Base-by-base conservation (phyloP, 1,140 invertebrate species). In the Formica selysi region DNA sequence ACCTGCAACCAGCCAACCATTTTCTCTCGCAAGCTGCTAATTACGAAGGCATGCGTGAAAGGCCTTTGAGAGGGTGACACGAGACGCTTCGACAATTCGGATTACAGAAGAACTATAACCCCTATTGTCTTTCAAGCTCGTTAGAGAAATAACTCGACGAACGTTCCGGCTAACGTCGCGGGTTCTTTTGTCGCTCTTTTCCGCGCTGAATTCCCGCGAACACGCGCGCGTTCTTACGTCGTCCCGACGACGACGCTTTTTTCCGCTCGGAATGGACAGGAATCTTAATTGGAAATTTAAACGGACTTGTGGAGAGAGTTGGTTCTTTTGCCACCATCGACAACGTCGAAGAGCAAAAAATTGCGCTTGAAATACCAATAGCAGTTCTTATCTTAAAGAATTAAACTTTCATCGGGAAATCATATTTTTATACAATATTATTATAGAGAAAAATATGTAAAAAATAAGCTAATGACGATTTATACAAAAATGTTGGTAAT, bases 261-360 rank as follows among this genome's bases (percentile, higher is more conserved):
- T 80, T 80, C 16, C 22, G n/a, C 4, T 10, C 48, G 48, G 51
- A 59, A 57, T 51, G 22, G 38, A 0, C 38, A 84, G 70, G 80
- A 84, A 84, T 84, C 68, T 84, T 84, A 80, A 80, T 80, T 80
- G 78, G 64, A 80, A 80, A 80, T 80, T 80, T 80, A 80, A 80
- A 67, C 65, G 48, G 36, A 16, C 22, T 70, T 70, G 29, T n/a
- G 65, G 78, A 70, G 76, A 74, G 36, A 57, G 65, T 59, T 59
- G 48, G 51, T 44, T 70, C 78, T 70, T 70, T 65, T 48, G 64
- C 64, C n/a, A 80, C 36, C n/a, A 70, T 57, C 64, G 65, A 16
- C 65, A 38, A n/a, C 10, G 48, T 59, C 65, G 32, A 70, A 41
- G 48, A 7, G 48, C 76, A 70, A 70, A 80, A 80, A 80, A 67